Base-by-base conservation (phyloP, 2,888 invertebrate species). In the Furcula furcula region DNA sequence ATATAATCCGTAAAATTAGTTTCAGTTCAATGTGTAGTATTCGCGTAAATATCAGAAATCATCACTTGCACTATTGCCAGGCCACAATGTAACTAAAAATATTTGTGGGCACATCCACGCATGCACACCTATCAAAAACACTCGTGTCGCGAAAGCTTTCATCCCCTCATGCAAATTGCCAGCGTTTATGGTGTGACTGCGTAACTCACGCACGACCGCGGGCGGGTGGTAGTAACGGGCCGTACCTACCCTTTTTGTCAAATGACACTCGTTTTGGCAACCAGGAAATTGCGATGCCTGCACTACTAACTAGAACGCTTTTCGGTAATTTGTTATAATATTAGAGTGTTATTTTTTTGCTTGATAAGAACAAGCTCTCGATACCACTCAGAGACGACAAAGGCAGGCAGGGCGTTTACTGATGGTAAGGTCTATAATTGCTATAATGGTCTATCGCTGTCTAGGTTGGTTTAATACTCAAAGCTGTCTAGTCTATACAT, bases 131-230 rank as follows among this genome's bases (percentile, higher is more conserved):
- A 70, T 73, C 72, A 74, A 77, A 81, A 79, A 77, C 80, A 78
- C 76, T 82, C 79, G 79, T 83, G 70, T 67, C 62, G 60, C 62
- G 53, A 77, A 79, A 75, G 78, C 76, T 72, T 73, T 70, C 70
- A 67, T 72, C 76, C 78, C 77, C 75, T 72, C 73, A 85, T 83
- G 82, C 72, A 86, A 85, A 86, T 83, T 78, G 73, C 65, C 62
- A 50, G 51, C 74, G 65, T 76, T 78, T 78, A 76, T 68, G 65
- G 63, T 61, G 59, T 55, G 52, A 57, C 57, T 52, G 50, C 55
- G 64, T 69, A 51, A 51, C 48, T 54, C 31, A 73, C 62, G 70
- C 74, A 71, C 62, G 68, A 55, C 46, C 48, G 47, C 35, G 42
- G 46, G 41, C 41, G 39, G 40, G 39, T 47, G 43, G 31, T 32